Conservation (phyloP, 64 coral and sea anemone genomes). For the Acropora yongei region DNA sequence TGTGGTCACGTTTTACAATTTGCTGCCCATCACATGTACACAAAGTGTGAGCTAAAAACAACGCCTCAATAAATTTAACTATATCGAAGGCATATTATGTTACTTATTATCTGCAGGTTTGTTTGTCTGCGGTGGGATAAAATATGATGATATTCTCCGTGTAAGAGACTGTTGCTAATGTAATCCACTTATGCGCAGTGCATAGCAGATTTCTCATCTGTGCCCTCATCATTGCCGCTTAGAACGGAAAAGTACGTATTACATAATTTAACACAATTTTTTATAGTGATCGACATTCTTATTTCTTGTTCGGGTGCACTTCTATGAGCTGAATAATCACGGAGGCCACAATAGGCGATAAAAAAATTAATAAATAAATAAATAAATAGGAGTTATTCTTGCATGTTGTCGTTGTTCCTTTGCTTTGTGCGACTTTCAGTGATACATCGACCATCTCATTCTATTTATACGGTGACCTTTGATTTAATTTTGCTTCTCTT, state of each 20-base stretch:
- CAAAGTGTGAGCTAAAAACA: no score
- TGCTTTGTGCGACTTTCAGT: no score
- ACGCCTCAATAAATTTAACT: not conserved
- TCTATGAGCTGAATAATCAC: no score
- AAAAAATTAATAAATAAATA: no score
- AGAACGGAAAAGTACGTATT: no score
- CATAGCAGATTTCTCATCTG: no score
- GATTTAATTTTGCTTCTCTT: not conserved
- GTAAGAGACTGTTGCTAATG: not conserved
- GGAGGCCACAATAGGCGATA: no score
- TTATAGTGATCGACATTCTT: no score
- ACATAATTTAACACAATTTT: no score
- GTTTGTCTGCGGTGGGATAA: not conserved
- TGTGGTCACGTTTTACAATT: not conserved
- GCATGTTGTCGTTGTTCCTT: no score
- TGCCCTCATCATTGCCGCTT: not conserved
- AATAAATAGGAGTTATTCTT: no score
- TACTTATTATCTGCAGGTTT: constrained; percentile 19
- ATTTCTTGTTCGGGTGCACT: no score
- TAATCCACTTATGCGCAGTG: not conserved
- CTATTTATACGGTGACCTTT: not conserved
- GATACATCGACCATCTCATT: not conserved
- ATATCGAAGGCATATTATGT: not conserved
- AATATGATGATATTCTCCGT: not conserved
- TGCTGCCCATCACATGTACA: not conserved